Evolutionary conservation across 2,888 invertebrate species (phyloP).

Genomic region (Platycheirus albimanus): DNA sequence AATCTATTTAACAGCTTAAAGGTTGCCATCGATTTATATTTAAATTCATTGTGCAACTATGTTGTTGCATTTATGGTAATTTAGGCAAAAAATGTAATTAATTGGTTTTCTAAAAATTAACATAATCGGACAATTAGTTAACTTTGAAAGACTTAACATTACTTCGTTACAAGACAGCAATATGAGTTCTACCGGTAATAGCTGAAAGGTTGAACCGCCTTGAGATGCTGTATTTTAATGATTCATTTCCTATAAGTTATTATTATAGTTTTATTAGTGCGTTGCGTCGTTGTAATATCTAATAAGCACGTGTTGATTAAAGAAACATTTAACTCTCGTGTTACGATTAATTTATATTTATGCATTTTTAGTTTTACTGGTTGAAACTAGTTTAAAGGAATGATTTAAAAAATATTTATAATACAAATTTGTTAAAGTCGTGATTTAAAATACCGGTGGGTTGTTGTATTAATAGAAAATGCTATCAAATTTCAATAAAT

Average conservation of each 20-base stretch:
- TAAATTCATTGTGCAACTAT: background rate
- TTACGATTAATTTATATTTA: too few species aligned
- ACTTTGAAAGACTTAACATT: conserved; percentile 8
- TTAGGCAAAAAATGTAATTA: conserved; percentile 12
- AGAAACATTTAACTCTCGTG: too few species aligned
- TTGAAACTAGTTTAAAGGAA: too few species aligned
- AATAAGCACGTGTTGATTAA: background rate
- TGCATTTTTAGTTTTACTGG: too few species aligned
- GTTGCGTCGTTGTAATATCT: too few species aligned
- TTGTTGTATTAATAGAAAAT: too few species aligned
- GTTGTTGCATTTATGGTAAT: conserved; percentile 20
- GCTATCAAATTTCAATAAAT: too few species aligned
- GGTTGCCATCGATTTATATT: background rate
- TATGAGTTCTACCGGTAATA: background rate
- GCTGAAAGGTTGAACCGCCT: background rate
- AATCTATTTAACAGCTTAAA: background rate
- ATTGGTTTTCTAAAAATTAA: background rate
- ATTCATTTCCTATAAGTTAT: background rate
- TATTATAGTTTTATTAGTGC: background rate
- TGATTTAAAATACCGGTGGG: too few species aligned
- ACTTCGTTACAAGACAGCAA: background rate
- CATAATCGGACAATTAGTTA: conserved; percentile 24
- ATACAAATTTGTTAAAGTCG: too few species aligned
- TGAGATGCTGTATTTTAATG: background rate
- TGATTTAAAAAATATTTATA: too few species aligned